Evolutionary conservation across 2,113 vertebrate genomes (phyloP).

Genomic region (Clarias gariepinus): DNA sequence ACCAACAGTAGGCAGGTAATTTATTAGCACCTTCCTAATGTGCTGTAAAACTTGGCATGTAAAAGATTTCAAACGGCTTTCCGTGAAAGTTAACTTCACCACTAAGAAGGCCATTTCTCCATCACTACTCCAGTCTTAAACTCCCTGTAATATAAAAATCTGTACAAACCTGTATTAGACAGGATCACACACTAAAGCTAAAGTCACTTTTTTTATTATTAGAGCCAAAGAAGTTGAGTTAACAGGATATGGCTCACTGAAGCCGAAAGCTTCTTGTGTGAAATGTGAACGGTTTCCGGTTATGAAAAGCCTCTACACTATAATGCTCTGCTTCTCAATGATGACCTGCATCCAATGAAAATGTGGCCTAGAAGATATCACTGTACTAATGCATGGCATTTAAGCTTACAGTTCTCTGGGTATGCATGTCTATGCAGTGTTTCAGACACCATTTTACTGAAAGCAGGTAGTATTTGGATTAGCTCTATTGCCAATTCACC

Average conservation of each 20-base stretch:
- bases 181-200: neutral
- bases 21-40: neutral
- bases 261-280: conserved; percentile 23
- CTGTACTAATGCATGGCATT: conserved; percentile 9
- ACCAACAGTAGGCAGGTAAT: neutral
- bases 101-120: neutral
- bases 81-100: neutral
- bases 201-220: conserved; percentile 34
- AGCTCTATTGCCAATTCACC: conserved; percentile 67
- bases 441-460: neutral
- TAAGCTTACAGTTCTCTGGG: neutral
- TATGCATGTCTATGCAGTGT: neutral
- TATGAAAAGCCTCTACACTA: conserved; percentile 6
- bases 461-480: neutral
- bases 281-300: neutral
- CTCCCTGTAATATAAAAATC: too few species aligned
- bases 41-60: neutral
- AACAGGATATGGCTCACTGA: conserved; percentile 23
- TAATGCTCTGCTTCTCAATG: conserved; percentile 17
- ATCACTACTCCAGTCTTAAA: too few species aligned
- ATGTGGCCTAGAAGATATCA: neutral
- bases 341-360: conserved; percentile 15
- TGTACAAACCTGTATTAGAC: neutral
- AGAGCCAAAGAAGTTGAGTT: conserved; percentile 21
- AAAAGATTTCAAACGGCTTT: neutral